Evolutionary conservation across 2,797 vertebrate species (phyloP).

Genomic region (Dermochelys coriacea): DNA sequence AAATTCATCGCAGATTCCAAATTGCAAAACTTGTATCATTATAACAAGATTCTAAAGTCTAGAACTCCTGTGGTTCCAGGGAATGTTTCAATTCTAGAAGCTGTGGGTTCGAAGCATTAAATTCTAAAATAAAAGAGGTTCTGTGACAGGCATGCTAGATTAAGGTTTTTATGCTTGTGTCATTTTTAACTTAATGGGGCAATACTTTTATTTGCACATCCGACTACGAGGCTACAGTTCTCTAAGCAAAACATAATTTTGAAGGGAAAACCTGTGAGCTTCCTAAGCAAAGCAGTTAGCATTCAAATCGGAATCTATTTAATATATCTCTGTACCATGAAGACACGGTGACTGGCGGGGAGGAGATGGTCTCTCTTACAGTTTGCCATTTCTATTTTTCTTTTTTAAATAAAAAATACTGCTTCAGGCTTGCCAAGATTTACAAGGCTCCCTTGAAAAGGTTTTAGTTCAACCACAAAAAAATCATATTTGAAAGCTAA

Average conservation of each 20-base stretch:
- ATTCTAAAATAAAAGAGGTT: not conserved
- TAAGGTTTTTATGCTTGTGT: not conserved
- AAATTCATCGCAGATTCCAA: conserved; percentile 35
- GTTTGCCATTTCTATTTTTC: conserved; percentile 53
- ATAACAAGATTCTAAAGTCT: not conserved
- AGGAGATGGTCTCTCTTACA: conserved; percentile 25
- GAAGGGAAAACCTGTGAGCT: conserved; percentile 27
- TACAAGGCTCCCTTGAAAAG: conserved; percentile 41
- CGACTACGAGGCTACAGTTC: conserved; percentile 2
- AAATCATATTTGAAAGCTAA: conserved; percentile 25
- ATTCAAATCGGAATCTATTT: conserved; percentile 32
- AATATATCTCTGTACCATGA: conserved; percentile 33
- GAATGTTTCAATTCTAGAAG: not conserved
- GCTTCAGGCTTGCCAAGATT: conserved; percentile 44
- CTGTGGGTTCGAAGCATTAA: not conserved
- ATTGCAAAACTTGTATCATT: not conserved
- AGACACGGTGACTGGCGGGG: conserved; percentile 46
- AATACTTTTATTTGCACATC: conserved; percentile 32
- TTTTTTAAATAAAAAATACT: conserved; percentile 62
- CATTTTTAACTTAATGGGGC: conserved; percentile 27
- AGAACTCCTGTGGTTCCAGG: not conserved
- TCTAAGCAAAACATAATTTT: conserved; percentile 9
- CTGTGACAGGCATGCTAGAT: not conserved
- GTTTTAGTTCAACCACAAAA: conserved; percentile 55
- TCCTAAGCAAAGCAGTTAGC: conserved; percentile 33